These are phyloP conservation scores for Podiceps cristatus DNA, from an alignment of 2,113 vertebrate species.

Conservation along the genomic window DNA sequence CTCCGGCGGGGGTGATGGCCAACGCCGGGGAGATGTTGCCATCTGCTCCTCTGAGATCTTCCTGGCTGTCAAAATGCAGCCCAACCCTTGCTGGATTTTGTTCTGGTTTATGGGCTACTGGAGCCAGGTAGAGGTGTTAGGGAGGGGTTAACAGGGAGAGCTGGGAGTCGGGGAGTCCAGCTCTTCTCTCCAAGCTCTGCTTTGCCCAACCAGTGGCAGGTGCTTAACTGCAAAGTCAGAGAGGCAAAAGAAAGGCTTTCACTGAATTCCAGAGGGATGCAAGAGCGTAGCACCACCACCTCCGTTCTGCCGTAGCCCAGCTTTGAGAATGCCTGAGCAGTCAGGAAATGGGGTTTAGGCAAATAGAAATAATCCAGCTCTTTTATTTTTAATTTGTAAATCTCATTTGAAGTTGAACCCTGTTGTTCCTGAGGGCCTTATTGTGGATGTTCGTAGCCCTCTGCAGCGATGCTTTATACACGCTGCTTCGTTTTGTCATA, in stretches of 20 bases:
- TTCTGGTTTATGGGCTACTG: neutral
- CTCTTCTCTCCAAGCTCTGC: neutral
- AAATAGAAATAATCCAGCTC: neutral
- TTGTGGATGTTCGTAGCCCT: neutral
- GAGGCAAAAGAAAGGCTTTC: neutral
- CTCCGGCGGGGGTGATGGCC: rapidly evolving
- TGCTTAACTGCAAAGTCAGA: neutral
- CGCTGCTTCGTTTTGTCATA: constrained; percentile 4
- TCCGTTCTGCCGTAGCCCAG: rapidly evolving
- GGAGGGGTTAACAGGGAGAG: neutral
- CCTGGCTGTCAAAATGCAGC: neutral
- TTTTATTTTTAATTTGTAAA: constrained; percentile 34
- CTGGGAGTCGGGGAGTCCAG: neutral
- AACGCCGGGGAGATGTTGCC: neutral
- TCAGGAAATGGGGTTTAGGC: neutral
- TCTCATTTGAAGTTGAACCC: constrained; percentile 15
- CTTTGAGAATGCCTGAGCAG: neutral
- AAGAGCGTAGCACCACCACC: rapidly evolving
- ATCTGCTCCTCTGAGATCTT: neutral
- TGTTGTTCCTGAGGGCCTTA: neutral
- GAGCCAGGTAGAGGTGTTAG: neutral
- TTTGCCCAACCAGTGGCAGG: neutral
- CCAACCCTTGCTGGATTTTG: neutral
- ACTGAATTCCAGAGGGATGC: neutral
- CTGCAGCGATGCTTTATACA: neutral